Evolutionary conservation across 2,797 vertebrate species (phyloP).

Genomic region (Rallus crepitans): DNA sequence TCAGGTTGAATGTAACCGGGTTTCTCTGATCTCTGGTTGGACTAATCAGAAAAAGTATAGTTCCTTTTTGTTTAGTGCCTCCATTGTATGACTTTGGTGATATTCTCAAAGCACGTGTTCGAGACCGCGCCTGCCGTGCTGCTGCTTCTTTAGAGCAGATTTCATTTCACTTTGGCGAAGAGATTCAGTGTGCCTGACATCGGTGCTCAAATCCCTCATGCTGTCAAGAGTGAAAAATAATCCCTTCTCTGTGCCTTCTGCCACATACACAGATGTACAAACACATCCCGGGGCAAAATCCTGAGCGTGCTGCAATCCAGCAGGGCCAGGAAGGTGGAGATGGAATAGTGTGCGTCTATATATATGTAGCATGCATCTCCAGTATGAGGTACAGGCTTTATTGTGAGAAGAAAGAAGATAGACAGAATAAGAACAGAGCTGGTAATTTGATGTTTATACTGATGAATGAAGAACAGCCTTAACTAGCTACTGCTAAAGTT

Average conservation of each 20-base stretch:
- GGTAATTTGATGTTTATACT: not conserved
- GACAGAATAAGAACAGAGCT: not conserved
- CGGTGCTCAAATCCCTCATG: not conserved
- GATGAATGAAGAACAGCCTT: not conserved
- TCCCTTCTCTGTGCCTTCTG: constrained; percentile 39
- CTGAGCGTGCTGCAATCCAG: not conserved
- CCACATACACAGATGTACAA: constrained; percentile 28
- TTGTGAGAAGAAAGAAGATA: not conserved
- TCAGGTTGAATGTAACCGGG: not conserved
- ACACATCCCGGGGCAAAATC: constrained; percentile 50
- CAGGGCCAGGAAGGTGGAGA: not conserved
- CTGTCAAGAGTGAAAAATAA: constrained; percentile 52
- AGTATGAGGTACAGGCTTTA: not conserved
- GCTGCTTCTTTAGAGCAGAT: not conserved
- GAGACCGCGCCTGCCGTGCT: not conserved
- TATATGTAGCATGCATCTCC: not conserved
- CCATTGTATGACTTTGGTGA: not conserved
- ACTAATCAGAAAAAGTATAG: not conserved
- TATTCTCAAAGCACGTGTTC: not conserved
- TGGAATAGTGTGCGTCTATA: not conserved
- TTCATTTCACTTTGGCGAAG: not conserved
- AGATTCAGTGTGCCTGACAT: not conserved
- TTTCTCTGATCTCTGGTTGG: not conserved
- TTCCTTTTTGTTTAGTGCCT: not conserved
- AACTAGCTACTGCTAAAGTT: not conserved